Base-by-base conservation (phyloP, 2,888 invertebrate genomes). In the Autographa gamma region DNA sequence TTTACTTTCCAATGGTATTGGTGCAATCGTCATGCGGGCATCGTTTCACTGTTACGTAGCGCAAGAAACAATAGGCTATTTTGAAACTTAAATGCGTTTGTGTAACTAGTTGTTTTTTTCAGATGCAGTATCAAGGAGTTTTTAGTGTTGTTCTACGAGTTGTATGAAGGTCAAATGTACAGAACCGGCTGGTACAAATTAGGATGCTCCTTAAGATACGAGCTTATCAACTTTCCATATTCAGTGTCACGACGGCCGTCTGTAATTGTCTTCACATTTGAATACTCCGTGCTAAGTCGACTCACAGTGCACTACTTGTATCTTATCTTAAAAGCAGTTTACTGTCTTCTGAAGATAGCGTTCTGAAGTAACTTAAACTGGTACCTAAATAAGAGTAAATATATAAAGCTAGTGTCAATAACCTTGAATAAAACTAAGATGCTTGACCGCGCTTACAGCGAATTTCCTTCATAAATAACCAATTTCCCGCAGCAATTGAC, bases 41-140 rank as follows among this genome's bases (percentile, higher is more conserved):
- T 76, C 68, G 77, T 71, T 76, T 68, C 74, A 66, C 78, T 73
- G 70, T 71, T 82, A 68, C 76, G 67, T 67, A 71, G 69, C 34
- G 43, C 61, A 79, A 71, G 81, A 74, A 80, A 80, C 81, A 81
- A 81, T 80, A 73, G 81, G 68, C n/a, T 81, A 80, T 81, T 78
- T 81, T 81, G 73, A 79, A 78, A 78, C 76, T 60, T 43, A 63
- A 73, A 79, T 70, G 67, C 73, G 65, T 79, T 72, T 79, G 78
- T 79, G 34, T 73, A 69, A 73, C 60, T 69, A 59, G 25, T 70
- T 66, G 54, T 79, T 48, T 75, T 41, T 77, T 74, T 69, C 62
- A 71, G 74, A 74, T 77, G 60, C 58, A 67, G 58, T 71, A 75
- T 69, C 76, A 75, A 75, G 71, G 67, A 71, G 61, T 56, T 14